phyloP scores from a whole-genome alignment of 1,140 invertebrate species.

The Drosophila albomicans region DNA sequence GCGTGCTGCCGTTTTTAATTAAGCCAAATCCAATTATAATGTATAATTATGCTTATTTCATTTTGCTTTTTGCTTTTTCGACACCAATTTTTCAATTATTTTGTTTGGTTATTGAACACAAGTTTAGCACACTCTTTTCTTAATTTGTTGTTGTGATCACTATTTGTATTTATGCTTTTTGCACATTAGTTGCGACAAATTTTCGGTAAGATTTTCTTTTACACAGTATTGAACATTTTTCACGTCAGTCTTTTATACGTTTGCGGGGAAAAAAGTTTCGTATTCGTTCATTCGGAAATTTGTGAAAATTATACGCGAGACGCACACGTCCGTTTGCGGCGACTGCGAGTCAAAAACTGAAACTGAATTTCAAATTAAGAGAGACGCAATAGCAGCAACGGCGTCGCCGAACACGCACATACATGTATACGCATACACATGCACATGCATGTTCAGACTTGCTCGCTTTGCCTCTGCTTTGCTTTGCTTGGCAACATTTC shows the following conservation, averaged over 20 bases:
- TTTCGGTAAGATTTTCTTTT: slow-evolving; percentile 16
- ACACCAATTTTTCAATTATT: slow-evolving; percentile 32
- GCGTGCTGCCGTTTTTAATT: slow-evolving; percentile 32
- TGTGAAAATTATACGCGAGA: slow-evolving; percentile 51
- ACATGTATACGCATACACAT: background rate
- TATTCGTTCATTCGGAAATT: slow-evolving; percentile 60
- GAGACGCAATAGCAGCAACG: slow-evolving; percentile 33
- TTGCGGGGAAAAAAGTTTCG: slow-evolving; percentile 56
- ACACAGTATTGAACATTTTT: slow-evolving; percentile 18
- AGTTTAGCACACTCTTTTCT: slow-evolving; percentile 16
- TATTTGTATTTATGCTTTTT: slow-evolving; percentile 10
- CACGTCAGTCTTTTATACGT: slow-evolving; percentile 44
- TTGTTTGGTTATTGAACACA: slow-evolving; percentile 7
- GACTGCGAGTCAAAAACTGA: slow-evolving; percentile 75
- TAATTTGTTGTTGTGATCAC: slow-evolving; percentile 22
- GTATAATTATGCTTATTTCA: slow-evolving; percentile 32
- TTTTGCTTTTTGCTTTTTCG: slow-evolving; percentile 5
- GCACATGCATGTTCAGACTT: slow-evolving; percentile 31
- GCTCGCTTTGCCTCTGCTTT: slow-evolving; percentile 15
- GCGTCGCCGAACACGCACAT: slow-evolving; percentile 12
- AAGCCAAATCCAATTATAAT: slow-evolving; percentile 40
- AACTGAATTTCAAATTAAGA: slow-evolving; percentile 56
- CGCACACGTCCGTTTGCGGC: slow-evolving; percentile 66
- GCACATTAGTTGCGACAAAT: slow-evolving; percentile 5
- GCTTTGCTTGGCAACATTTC: slow-evolving; percentile 36